Evolutionary conservation across 2,797 vertebrate species (phyloP).

Genomic region (Rhyacichthys aspro): DNA sequence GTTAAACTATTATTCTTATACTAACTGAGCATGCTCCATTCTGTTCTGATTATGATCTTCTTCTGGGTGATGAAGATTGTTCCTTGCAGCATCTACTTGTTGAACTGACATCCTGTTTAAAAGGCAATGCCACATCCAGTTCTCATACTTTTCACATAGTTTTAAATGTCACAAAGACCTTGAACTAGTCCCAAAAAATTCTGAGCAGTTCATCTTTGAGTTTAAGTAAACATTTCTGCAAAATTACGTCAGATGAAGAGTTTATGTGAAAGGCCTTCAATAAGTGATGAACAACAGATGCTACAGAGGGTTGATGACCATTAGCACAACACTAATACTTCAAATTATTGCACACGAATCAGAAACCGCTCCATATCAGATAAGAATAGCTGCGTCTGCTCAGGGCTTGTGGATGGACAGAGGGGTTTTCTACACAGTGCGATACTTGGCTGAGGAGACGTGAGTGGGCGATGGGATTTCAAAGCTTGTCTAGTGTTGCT

Average conservation of each 20-base stretch:
- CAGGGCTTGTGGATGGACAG: neutral
- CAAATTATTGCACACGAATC: neutral
- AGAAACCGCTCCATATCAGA: too few species aligned
- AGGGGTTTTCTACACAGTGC: neutral
- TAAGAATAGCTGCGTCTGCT: neutral
- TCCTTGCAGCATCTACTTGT: too few species aligned
- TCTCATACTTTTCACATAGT: too few species aligned
- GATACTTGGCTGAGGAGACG: neutral
- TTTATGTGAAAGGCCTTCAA: slow-evolving; percentile 1
- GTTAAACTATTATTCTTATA: too few species aligned
- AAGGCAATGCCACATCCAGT: too few species aligned
- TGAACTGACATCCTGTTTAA: too few species aligned
- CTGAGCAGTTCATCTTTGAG: neutral
- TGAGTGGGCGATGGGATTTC: slow-evolving; percentile 23
- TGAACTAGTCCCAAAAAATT: too few species aligned
- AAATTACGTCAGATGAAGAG: slow-evolving; percentile 4
- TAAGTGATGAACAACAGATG: neutral
- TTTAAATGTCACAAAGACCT: too few species aligned
- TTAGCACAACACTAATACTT: neutral
- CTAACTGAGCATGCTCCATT: too few species aligned
- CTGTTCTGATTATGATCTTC: too few species aligned
- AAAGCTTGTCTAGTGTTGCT: slow-evolving; percentile 30
- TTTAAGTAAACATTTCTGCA: neutral
- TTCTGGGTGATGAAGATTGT: too few species aligned
- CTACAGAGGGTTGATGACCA: neutral